Evolutionary conservation across 2,888 invertebrate genomes (phyloP), one percentile per base, ranked within the genome.

Genomic region (Metopia argyrocephala): DNA sequence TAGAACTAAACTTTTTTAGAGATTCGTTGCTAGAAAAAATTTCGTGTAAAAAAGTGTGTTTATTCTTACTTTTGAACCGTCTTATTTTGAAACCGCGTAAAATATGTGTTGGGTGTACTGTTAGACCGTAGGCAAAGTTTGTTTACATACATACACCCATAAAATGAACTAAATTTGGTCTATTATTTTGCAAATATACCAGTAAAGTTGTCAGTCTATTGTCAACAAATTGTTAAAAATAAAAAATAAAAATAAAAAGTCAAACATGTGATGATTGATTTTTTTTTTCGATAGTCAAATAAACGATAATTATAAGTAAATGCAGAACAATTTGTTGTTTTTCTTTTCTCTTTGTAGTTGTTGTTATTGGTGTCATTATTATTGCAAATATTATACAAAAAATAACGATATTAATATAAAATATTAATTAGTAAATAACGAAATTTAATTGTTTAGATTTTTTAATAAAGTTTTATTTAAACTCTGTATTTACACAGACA

Each of bases 211-310:
- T 54, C 28, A 18, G 4, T 31, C 59, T 20, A 38, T 61, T 68
- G 68, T 57, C 56, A 68, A 68, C 68, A 56, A 46, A 27, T 56
- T 28, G 27, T 56, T 38, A 12, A 15, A 61, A 62, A 46, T 7
- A 5, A 48, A 64, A 48, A 64, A 20, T 0, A 38, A n/a, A 46
- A 46, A 59, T 6, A 46, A 9, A 69, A 46, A 46, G 31, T 15
- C 45, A 20, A 69, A 69, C 45, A 57, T 69, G 20, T 45, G 27
- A 31, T 68, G 46, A 69, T 59, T 69, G 57, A 69, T 59, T 38
- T 15, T 12, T n/a, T n/a, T n/a, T 59, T 69, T 48, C 20, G 31
- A 59, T 57, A 28, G 23, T 31, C 59, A 65, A 65, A 65, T 54
- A 54, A 54, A 54, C 25, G 21, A 9, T 68, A 20, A 45, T 54